Conservation (phyloP, 2,888 invertebrate species). For the Drosophila melanocephala region DNA sequence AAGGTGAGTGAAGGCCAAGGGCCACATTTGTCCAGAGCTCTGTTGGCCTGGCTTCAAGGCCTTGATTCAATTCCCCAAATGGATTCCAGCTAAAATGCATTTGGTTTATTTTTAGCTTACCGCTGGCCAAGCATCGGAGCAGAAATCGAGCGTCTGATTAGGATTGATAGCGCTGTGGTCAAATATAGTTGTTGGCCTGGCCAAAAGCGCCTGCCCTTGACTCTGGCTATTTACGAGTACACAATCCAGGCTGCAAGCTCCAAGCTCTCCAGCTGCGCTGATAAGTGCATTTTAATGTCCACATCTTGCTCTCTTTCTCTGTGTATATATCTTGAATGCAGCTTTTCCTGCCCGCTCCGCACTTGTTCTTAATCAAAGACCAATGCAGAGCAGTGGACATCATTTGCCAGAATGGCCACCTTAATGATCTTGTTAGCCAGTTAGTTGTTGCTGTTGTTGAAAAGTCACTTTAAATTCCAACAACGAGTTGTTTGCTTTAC, state of each 20-base stretch:
- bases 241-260: neutral
- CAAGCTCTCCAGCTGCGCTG: slow-evolving; percentile 20
- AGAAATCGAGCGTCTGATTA: slow-evolving; percentile 62
- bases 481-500: slow-evolving; percentile 37
- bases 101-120: slow-evolving; percentile 73
- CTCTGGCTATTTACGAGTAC: slow-evolving; percentile 21
- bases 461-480: slow-evolving; percentile 58
- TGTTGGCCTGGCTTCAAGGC: slow-evolving; percentile 41
- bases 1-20: slow-evolving; percentile 86
- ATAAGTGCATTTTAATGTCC: slow-evolving; percentile 81
- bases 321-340: neutral
- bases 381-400: slow-evolving; percentile 51
- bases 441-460: slow-evolving; percentile 3
- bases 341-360: neutral
- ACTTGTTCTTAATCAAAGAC: slow-evolving; percentile 64
- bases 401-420: slow-evolving; percentile 42
- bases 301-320: neutral
- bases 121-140: slow-evolving; percentile 40
- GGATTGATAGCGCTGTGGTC: slow-evolving; percentile 62
- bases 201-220: slow-evolving; percentile 44
- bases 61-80: slow-evolving; percentile 30
- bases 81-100: slow-evolving; percentile 28
- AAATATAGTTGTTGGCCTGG: slow-evolving; percentile 41
- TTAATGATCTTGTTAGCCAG: slow-evolving; percentile 72
- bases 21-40: slow-evolving; percentile 76